Evolutionary conservation across 2,888 invertebrate genomes (phyloP), one percentile per base, ranked within the genome.

Genomic region (Orthosia incerta): DNA sequence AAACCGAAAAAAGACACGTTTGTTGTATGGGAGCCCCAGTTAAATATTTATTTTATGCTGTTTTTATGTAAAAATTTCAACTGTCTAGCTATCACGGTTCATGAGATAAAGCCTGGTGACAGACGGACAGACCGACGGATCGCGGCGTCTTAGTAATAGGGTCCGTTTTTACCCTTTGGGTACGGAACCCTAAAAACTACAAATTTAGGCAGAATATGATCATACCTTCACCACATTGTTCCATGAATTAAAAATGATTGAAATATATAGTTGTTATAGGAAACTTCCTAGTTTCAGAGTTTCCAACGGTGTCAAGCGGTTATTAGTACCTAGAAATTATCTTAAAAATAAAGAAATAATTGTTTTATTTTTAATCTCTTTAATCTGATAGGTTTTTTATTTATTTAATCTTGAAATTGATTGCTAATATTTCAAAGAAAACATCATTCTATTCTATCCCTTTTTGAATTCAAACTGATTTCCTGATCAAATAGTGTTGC

Each of bases 401-500:
- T n/a, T 0, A n/a, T 74, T 55, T n/a, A 59, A 56, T 51, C 23
- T n/a, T 61, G 16, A 15, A 12, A 18, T 39, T 62, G 61, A 74
- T 23, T 57, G 11, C 4, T 23, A 12, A 5, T 18, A 45, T 65
- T 65, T 51, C 20, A 65, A 80, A 64, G 50, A 64, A 61, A 61
- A 62, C 48, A 55, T 12, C 53, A 53, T 23, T 48, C 48, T 39
- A 50, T 75, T 86, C 68, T 68, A 80, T 72, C 70, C 57, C 18
- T 70, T 59, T 79, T 86, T 76, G 73, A 83, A 85, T 82, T 82
- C 68, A 31, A 69, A 82, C 46, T 63, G 65, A 76, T 72, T 76
- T 87, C 79, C 83, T 72, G 55, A 46, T 78, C 71, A 82, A 66
- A 74, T 71, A 46, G 20, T 39, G 20, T 64, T 46, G 5, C 48